Evolutionary conservation across 2,888 invertebrate species (phyloP).

Genomic region (Scaptomyza polygonia): DNA sequence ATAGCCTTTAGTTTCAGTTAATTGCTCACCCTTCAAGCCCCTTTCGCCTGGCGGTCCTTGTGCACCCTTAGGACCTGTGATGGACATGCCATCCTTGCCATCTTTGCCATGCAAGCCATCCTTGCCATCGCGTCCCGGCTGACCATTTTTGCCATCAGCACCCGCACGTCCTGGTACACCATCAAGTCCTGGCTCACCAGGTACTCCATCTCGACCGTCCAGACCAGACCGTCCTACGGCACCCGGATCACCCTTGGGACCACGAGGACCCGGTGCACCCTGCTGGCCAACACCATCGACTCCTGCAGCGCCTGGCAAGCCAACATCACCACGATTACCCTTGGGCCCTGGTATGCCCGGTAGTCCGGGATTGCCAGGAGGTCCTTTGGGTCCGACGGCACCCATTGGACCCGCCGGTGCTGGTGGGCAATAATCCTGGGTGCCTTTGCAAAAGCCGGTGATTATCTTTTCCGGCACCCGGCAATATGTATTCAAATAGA

Average conservation of each 20-base stretch:
- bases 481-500: constrained; percentile 94
- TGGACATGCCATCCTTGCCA: constrained; percentile 86
- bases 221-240: constrained; percentile 90
- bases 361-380: constrained; percentile 83
- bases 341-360: constrained; percentile 89
- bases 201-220: constrained; percentile 95
- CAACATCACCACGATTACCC: constrained; percentile 89
- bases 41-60: constrained; percentile 88
- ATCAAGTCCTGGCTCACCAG: constrained; percentile 93
- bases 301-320: constrained; percentile 87
- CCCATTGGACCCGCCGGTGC: constrained; percentile 88
- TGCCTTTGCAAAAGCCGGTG: constrained; percentile 93
- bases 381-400: constrained; percentile 87
- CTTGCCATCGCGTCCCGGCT: constrained; percentile 86
- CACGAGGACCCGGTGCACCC: constrained; percentile 81
- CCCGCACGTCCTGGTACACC: constrained; percentile 94
- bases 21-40: constrained; percentile 87
- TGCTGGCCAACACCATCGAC: constrained; percentile 84
- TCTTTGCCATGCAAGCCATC: constrained; percentile 87
- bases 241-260: constrained; percentile 85
- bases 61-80: constrained; percentile 88
- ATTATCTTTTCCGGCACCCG: constrained; percentile 93
- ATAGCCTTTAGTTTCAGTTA: background rate
- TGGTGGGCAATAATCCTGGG: constrained; percentile 92
- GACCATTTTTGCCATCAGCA: constrained; percentile 91